Evolutionary conservation across 2,797 vertebrate species (phyloP), one percentile per base, ranked within the genome.

Genomic region (Gouania willdenowi): DNA sequence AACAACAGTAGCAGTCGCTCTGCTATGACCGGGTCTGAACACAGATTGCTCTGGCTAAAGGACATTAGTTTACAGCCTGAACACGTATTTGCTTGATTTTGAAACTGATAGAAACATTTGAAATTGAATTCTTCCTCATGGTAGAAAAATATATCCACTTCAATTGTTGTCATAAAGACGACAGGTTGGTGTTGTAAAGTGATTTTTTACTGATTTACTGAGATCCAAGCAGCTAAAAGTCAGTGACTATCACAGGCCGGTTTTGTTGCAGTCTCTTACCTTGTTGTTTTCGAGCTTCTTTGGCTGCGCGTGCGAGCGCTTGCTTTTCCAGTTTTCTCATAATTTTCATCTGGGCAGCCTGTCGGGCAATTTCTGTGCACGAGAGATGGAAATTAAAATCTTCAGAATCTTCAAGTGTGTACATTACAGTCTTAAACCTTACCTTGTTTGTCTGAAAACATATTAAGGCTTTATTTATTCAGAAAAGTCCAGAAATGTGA

Each of bases 321-420:
- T 99, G 96, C 55, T 96, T 99, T 86, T 99, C 95, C 71, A 99
- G 90, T 85, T 97, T 98, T 70, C 94, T 93, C 84, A 99, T 90
- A 77, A 98, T 89, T 77, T 99, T 99, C 88, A 98, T 94, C 75
- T 99, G 94, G 30, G 96, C 93, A 6, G 96, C 95, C 84, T 99
- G 95, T 50, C 94, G 89, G 19, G 96, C 96, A 61, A 98, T 98
- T 91, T 98, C 94, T 98, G 83, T 61, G 72, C 83, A 44, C 21
- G 72, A 25, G 3, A 8, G 3, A 36, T 49, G 40, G 13, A 64
- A 47, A 59, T n/a, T n/a, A n/a, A n/a, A n/a, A n/a, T n/a, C n/a
- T n/a, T n/a, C n/a, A n/a, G n/a, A n/a, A n/a, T n/a, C n/a, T n/a
- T n/a, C n/a, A n/a, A n/a, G n/a, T n/a, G n/a, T n/a, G n/a, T n/a